Evolutionary conservation across 2,888 invertebrate species (phyloP).

Genomic region (Epistrophe grossulariae): DNA sequence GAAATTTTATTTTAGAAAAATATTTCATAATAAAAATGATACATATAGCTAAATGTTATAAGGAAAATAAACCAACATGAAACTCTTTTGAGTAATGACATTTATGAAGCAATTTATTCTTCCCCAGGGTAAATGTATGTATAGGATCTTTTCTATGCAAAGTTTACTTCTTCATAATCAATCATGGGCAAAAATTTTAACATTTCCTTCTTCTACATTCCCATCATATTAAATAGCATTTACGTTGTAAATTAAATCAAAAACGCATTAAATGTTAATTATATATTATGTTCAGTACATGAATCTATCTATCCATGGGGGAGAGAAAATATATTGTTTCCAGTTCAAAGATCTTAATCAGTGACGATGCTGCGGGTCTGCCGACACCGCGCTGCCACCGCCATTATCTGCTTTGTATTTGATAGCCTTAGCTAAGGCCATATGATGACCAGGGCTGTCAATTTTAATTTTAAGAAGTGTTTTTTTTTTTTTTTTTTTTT

Average conservation of each 20-base stretch:
- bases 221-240: neutral
- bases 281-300: neutral
- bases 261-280: conserved; percentile 28
- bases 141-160: no score
- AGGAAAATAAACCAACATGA: no score
- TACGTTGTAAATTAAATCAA: conserved; percentile 24
- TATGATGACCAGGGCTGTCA: neutral
- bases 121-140: no score
- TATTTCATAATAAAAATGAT: no score
- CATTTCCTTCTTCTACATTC: neutral
- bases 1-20: no score
- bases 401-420: neutral
- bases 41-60: no score
- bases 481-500: no score
- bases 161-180: neutral
- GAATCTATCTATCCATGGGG: neutral
- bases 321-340: conserved; percentile 3
- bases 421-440: neutral
- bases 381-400: no score
- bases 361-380: neutral
- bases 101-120: no score
- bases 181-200: neutral
- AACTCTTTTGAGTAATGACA: no score
- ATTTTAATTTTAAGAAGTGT: neutral
- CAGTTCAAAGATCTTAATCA: conserved; percentile 6